Percentiles rank a stretch among this genome's conserved stretches.
phyloP scores from a whole-genome alignment of 2,113 vertebrate genomes.

The Litocranius walleri region DNA sequence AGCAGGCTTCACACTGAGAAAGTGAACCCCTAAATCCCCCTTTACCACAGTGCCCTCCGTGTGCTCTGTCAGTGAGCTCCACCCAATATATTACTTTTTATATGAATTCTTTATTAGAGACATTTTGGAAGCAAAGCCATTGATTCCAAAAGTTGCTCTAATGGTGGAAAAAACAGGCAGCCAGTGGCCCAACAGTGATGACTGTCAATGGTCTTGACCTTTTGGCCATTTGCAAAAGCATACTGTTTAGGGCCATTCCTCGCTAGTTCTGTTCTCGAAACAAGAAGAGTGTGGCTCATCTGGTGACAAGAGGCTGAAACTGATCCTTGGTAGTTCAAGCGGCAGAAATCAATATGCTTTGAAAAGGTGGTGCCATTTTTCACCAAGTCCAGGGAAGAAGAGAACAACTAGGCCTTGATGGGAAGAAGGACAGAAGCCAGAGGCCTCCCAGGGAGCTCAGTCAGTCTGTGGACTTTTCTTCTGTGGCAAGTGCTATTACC shows the following conservation, averaged over 20 bases:
- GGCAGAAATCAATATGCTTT: not conserved
- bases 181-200: not conserved
- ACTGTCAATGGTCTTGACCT: not conserved
- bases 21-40: not conserved
- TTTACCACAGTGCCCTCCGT: fast-evolving
- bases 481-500: not conserved
- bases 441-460: not conserved
- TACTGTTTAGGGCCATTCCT: not conserved
- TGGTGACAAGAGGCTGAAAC: not conserved
- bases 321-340: not conserved
- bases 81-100: not conserved
- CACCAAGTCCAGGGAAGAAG: not conserved
- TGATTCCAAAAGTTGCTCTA: not conserved
- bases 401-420: not conserved
- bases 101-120: not conserved
- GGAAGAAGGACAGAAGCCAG: not conserved
- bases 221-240: not conserved
- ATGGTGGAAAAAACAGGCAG: not conserved
- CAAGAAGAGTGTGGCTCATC: not conserved
- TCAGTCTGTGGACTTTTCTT: not conserved
- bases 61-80: not conserved
- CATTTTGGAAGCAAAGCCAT: not conserved
- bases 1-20: not conserved
- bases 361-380: not conserved
- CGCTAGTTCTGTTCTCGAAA: not conserved